Base-by-base conservation (phyloP, 92 coral and sea anemone genomes). In the Scolanthus callimorphus region DNA sequence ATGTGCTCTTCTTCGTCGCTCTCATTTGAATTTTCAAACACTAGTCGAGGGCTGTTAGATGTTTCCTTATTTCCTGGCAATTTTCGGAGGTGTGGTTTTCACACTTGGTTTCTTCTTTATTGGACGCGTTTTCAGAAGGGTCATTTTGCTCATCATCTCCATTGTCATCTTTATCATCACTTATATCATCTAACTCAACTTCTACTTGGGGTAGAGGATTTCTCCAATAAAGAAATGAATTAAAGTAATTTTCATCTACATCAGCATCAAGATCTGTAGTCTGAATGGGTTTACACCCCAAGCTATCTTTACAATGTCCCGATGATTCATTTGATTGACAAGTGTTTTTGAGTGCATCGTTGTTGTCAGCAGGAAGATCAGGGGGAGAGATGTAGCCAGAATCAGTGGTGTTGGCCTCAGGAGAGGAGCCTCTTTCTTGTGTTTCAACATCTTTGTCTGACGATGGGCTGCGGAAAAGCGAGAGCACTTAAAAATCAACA, bases 371-470 rank as follows among this genome's bases (percentile, higher is more conserved):
- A 3, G 71, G 80, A 37, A 83, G 71, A 27, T 94, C 99, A 8
- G 99, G 99, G 2, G 99, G 99, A 4, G 99, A 94, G 59, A 89
- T 77, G 54, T 94, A 94, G 6, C 99, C 99, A 62, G 99, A 94
- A 57, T 94, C 99, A 37, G 99, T 94, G 8, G 99, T 88, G 31
- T 80, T 79, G 25, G 85, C 84, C 46, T 94, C 99, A 4, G 96
- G 96, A 1, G 96, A 88, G 37, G 96, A 64, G 15, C 77, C 86
- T 22, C 96, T 70, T 47, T 88, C 86, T 20, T 60, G 24, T 37
- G 56, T 76, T 23, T 15, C 41, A 11, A 12, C 9, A 1, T 56
- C 75, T n/a, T 68, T 68, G 2, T 57, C 65, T 28, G 57, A 50
- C n/a, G n/a, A n/a, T n/a, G n/a, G n/a, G n/a, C n/a, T n/a, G n/a